These are phyloP conservation scores for Bombylius discolor DNA, from an alignment of 2,888 invertebrate species.

Conservation along the genomic window DNA sequence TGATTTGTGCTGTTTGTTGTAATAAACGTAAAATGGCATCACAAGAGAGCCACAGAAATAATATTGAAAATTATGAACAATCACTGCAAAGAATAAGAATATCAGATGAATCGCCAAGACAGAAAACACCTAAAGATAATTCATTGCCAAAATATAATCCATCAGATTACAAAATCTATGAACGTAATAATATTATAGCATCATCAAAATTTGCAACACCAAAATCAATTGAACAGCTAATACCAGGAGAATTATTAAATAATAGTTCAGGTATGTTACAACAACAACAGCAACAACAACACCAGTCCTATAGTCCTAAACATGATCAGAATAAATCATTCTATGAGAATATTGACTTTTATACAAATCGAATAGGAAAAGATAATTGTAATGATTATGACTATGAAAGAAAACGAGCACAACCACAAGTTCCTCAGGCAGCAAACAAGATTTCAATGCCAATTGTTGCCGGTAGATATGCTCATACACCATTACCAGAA, in stretches of 20 bases:
- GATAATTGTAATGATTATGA: constrained; percentile 37
- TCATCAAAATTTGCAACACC: constrained; percentile 67
- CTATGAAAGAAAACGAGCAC: constrained; percentile 57
- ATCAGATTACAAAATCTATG: constrained; percentile 45
- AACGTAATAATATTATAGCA: constrained; percentile 61
- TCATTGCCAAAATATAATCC: constrained; percentile 16
- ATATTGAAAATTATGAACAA: constrained; percentile 27
- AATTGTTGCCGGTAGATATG: constrained; percentile 27
- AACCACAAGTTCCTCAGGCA: constrained; percentile 64
- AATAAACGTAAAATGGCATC: constrained; percentile 8
- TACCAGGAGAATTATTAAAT: background rate
- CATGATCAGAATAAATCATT: background rate
- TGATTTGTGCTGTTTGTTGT: no score
- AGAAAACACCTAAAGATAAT: background rate
- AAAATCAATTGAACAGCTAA: constrained; percentile 44
- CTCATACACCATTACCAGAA: constrained; percentile 41
- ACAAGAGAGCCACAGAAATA: constrained; percentile 14
- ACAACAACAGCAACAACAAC: no score
- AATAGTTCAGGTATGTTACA: background rate
- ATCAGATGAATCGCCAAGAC: constrained; percentile 10
- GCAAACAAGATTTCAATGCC: constrained; percentile 24
- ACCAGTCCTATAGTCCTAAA: background rate
- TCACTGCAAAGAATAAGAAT: constrained; percentile 30
- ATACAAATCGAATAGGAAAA: constrained; percentile 47
- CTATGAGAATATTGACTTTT: constrained; percentile 75